A percentile compares a stretch with the other conserved stretches of the same genome.
These are phyloP conservation scores for Hylaeus anthracinus DNA, from an alignment of 1,140 invertebrate genomes.

Conservation along the genomic window DNA sequence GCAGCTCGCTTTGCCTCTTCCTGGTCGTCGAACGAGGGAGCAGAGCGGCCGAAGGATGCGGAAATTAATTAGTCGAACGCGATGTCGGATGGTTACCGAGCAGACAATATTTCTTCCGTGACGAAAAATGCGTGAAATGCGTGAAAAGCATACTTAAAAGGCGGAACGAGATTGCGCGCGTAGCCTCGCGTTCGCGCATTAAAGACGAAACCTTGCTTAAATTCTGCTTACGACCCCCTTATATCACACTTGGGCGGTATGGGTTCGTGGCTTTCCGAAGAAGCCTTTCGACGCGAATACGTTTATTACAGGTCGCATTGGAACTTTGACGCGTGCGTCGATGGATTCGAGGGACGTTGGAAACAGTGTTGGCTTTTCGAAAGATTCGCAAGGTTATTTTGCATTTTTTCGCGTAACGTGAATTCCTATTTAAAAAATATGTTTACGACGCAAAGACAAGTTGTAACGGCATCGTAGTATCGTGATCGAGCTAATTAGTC, in stretches of 20 bases:
- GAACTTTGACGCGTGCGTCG: background rate
- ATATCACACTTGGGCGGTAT: background rate
- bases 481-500: too few species aligned
- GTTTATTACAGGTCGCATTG: conserved; percentile 3
- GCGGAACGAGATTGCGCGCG: conserved; percentile 12
- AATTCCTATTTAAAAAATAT: too few species aligned
- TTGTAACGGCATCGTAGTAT: too few species aligned
- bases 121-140: conserved; percentile 12
- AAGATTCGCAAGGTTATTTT: background rate
- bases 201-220: conserved; percentile 33
- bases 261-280: background rate
- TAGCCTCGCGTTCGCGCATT: background rate
- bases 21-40: background rate
- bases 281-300: conserved; percentile 5
- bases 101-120: background rate
- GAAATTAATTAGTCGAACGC: conserved; percentile 27
- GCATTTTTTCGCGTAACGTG: background rate
- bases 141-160: background rate
- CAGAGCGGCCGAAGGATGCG: background rate
- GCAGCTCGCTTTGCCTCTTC: too few species aligned
- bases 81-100: background rate
- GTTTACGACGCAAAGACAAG: too few species aligned
- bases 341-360: background rate
- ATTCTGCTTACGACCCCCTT: conserved; percentile 32
- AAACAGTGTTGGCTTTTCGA: too few species aligned